Conservation (phyloP, 1,140 invertebrate genomes). For the Caenorhabditis tropicalis region DNA sequence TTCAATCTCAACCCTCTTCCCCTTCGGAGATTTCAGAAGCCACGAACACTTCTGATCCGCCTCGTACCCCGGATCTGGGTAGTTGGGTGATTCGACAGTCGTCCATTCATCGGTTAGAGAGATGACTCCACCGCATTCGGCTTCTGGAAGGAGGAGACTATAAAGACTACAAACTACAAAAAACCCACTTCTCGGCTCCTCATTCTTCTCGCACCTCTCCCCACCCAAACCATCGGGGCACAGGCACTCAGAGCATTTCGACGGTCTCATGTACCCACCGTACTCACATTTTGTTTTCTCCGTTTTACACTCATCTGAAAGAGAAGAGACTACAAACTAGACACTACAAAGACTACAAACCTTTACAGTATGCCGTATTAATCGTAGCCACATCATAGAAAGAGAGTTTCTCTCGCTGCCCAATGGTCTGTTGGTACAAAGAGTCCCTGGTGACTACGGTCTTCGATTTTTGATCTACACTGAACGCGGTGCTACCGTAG, state of each 20-base stretch:
- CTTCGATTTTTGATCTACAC: slow-evolving; percentile 61
- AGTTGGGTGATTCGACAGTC: slow-evolving; percentile 62
- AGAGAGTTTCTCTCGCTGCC: slow-evolving; percentile 66
- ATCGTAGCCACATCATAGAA: slow-evolving; percentile 68
- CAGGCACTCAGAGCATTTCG: slow-evolving; percentile 64
- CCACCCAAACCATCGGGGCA: slow-evolving; percentile 71
- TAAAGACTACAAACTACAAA: neutral
- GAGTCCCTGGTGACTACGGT: slow-evolving; percentile 65
- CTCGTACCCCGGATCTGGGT: slow-evolving; percentile 63
- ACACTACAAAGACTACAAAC: slow-evolving; percentile 55
- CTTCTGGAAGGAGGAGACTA: slow-evolving; percentile 56
- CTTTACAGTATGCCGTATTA: slow-evolving; percentile 68
- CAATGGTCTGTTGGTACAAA: slow-evolving; percentile 67
- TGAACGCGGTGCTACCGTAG: slow-evolving; percentile 73
- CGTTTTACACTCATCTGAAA: slow-evolving; percentile 63
- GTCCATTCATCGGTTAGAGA: slow-evolving; percentile 57
- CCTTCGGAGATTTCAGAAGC: slow-evolving; percentile 59
- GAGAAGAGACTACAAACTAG: neutral
- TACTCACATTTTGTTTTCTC: slow-evolving; percentile 59
- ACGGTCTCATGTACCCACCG: slow-evolving; percentile 71
- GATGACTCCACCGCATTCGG: slow-evolving; percentile 66
- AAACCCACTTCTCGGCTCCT: slow-evolving; percentile 64
- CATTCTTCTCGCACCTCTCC: slow-evolving; percentile 62
- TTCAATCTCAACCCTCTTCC: slow-evolving; percentile 62
- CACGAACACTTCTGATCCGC: slow-evolving; percentile 67